A percentile compares a stretch with the other conserved stretches of the same genome.
Evolutionary conservation across 2,113 vertebrate species (phyloP).

Genomic region (Rhagologus leucostigma): DNA sequence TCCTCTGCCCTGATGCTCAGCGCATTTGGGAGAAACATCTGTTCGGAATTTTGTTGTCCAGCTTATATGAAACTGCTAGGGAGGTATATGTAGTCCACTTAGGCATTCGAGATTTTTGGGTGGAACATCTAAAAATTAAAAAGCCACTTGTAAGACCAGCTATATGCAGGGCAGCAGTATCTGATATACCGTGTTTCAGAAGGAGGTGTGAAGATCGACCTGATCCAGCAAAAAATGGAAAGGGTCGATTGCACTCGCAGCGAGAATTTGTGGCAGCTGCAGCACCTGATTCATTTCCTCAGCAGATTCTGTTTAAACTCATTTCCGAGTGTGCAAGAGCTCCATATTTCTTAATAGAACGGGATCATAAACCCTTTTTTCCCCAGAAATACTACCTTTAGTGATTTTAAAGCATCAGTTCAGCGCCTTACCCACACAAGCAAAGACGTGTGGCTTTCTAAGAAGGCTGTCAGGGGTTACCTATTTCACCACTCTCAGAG

Average conservation of each 20-base stretch:
- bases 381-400: not conserved
- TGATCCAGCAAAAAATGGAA: not conserved
- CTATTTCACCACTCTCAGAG: not conserved
- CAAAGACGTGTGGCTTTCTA: not conserved
- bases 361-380: not conserved
- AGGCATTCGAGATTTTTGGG: not conserved
- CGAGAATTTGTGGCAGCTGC: not conserved
- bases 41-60: not conserved
- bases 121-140: not conserved
- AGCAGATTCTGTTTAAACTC: not conserved
- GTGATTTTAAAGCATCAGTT: not conserved
- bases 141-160: not conserved
- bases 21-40: not conserved
- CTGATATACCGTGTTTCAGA: not conserved
- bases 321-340: not conserved
- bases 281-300: not conserved
- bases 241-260: not conserved
- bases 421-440: accelerated
- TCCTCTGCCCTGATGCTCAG: not conserved
- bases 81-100: not conserved
- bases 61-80: not conserved
- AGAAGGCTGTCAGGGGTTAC: not conserved
- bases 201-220: not conserved
- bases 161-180: not conserved
- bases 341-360: not conserved